Base-by-base conservation (phyloP, 2,888 invertebrate species). In the Blera fallax region DNA sequence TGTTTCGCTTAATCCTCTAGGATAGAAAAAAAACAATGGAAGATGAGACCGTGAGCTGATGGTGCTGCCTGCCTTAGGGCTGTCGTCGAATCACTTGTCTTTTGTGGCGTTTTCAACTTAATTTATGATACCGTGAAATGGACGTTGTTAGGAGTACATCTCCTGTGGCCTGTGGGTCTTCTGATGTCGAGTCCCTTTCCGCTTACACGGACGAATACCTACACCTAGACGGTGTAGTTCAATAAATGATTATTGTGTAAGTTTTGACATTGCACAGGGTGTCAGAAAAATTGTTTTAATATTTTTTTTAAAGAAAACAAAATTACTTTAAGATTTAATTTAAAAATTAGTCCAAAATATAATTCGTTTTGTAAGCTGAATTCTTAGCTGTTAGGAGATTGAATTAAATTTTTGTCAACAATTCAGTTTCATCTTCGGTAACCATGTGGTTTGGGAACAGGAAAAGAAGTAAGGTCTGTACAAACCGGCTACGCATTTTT, bases 61-160 rank as follows among this genome's bases (percentile, higher is more conserved):
- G 52, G 60, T 50, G 34, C 37, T 37, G 45, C n/a, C 40, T 54
- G 54, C 21, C 24, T n/a, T 54, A 34, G 45, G 32, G 16, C 72
- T 72, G 73, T 58, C 58, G 79, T 62, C 62, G 52, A 56, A 45
- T 69, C 50, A 80, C 64, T 79, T 73, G 56, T 48, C 69, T 84
- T 79, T 79, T 74, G 74, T 70, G 64, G 54, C 18, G 58, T 70
- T 56, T 29, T 37, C 48, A 45, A 69, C 64, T 74, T 69, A 67
- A 74, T 74, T 84, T 84, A 79, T 74, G 74, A 70, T 58, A 64
- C 83, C 73, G 69, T 84, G 37, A 69, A 83, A 83, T 78, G 54
- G 78, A 60, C 50, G 60, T 72, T 72, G 52, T 65, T 52, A 40
- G 24, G 32, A 69, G 40, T 37, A 43, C 11, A 62, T 60, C 37